Evolutionary conservation across 2,888 invertebrate species (phyloP).

Genomic region (Chrysomela aeneicollis): DNA sequence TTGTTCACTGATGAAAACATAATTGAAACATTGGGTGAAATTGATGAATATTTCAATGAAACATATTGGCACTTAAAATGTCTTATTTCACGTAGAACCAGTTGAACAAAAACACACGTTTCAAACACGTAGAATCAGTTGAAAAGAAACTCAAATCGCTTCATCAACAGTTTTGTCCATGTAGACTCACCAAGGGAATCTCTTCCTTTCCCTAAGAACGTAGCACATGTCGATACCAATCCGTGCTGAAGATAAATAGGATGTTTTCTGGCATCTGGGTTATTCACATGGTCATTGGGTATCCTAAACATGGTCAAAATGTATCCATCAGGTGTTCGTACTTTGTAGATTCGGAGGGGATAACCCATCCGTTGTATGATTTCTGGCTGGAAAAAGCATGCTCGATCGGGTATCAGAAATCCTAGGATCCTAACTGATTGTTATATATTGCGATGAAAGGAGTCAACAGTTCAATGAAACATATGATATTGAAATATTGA

Average conservation of each 20-base stretch:
- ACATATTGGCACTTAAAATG: too few relatives aligned
- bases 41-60: too few relatives aligned
- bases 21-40: too few relatives aligned
- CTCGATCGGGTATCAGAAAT: background rate
- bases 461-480: too few relatives aligned
- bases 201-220: constrained; percentile 53
- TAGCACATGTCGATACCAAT: constrained; percentile 52
- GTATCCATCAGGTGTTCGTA: constrained; percentile 63
- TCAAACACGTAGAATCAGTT: too few relatives aligned
- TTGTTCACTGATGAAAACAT: too few relatives aligned
- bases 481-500: too few relatives aligned
- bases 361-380: constrained; percentile 61
- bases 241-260: constrained; percentile 58
- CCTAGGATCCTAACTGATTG: background rate
- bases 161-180: too few relatives aligned
- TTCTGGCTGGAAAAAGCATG: constrained; percentile 57
- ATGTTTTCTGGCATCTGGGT: constrained; percentile 46
- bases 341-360: constrained; percentile 59
- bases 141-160: too few relatives aligned
- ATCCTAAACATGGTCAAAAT: constrained; percentile 62
- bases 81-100: too few relatives aligned
- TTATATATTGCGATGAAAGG: too few relatives aligned
- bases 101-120: too few relatives aligned
- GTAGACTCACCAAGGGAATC: constrained; percentile 55
- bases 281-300: constrained; percentile 46